Percentiles rank a stretch among this genome's conserved stretches.
These are phyloP conservation scores for Uropetala carovei DNA, from an alignment of 2,888 invertebrate species.

Conservation along the genomic window DNA sequence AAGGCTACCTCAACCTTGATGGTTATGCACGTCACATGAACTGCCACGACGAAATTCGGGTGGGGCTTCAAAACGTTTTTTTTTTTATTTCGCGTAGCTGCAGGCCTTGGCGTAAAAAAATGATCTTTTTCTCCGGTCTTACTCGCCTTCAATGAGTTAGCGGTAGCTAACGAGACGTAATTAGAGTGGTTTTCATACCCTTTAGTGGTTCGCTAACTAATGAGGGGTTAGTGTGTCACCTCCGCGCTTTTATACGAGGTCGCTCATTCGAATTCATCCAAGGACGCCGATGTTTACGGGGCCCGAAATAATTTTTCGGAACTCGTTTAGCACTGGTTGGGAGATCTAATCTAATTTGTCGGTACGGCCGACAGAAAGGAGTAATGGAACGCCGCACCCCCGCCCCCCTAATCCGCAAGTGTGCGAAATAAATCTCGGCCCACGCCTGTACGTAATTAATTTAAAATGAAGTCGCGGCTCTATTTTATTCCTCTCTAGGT, in stretches of 20 bases:
- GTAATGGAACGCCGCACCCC: too few relatives aligned
- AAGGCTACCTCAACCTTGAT: background rate
- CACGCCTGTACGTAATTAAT: too few relatives aligned
- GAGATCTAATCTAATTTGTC: background rate
- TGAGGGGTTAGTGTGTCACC: constrained; percentile 7
- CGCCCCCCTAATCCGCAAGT: too few relatives aligned
- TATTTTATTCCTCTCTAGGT: too few relatives aligned
- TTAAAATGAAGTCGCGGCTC: too few relatives aligned
- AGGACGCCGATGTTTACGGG: background rate
- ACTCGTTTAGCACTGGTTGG: background rate
- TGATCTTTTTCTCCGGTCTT: background rate
- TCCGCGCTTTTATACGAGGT: background rate
- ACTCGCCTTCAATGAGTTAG: constrained; percentile 5
- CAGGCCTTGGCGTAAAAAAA: background rate
- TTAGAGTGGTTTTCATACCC: background rate
- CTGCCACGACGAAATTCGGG: background rate
- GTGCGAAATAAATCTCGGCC: too few relatives aligned
- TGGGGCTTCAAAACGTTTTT: constrained; percentile 11
- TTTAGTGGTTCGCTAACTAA: background rate
- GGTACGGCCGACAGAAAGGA: background rate
- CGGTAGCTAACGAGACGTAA: background rate
- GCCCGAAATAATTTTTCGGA: background rate
- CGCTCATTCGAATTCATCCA: background rate
- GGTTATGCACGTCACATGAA: background rate
- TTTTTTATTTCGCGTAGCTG: background rate